Evolutionary conservation across 2,797 vertebrate species (phyloP).

Genomic region (Syndactyla subalaris): DNA sequence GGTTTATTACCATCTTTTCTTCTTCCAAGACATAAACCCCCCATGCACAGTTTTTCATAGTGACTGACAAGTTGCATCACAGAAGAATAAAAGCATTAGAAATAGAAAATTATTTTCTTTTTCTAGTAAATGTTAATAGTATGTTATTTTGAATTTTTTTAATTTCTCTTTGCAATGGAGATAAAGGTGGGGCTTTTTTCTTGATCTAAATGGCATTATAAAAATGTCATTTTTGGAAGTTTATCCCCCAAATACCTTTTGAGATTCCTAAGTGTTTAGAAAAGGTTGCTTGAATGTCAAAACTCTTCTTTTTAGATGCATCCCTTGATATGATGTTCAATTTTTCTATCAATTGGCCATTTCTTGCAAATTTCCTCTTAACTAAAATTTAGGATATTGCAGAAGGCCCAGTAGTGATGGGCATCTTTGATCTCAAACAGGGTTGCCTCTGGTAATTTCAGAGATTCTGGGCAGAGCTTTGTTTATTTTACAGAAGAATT

Average conservation of each 20-base stretch:
- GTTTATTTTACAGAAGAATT: conserved; percentile 78
- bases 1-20: not conserved
- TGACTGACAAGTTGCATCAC: not conserved
- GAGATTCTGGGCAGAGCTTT: conserved; percentile 53
- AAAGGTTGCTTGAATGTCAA: conserved; percentile 17
- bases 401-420: conserved; percentile 38
- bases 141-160: not conserved
- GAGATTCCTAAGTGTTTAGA: not conserved
- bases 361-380: conserved; percentile 59
- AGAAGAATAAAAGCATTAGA: not conserved
- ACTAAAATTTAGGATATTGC: conserved; percentile 42
- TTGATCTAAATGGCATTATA: not conserved
- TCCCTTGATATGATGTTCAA: conserved; percentile 14
- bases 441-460: conserved; percentile 63
- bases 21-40: not conserved
- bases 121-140: not conserved
- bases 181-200: not conserved
- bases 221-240: not conserved
- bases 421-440: conserved; percentile 68
- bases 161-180: not conserved
- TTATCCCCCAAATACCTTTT: not conserved
- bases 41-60: rapidly evolving
- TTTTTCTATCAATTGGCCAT: conserved; percentile 17
- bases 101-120: not conserved
- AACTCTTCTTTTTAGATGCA: not conserved